phyloP scores from a whole-genome alignment of 2,113 vertebrate species.

The Coregonus clupeaformis region DNA sequence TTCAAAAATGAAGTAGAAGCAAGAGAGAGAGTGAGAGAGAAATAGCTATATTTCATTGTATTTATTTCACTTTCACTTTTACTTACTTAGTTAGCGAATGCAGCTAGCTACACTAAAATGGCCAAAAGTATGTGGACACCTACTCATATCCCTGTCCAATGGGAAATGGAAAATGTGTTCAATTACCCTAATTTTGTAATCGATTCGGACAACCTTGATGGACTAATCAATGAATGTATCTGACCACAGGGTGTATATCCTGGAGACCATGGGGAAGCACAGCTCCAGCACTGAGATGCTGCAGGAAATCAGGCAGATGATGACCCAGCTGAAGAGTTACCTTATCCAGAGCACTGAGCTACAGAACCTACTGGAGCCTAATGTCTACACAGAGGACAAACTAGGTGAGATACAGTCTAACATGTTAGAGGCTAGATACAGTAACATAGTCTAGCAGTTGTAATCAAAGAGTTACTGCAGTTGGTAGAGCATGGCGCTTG shows the following conservation, averaged over 20 bases:
- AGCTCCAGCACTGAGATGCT: slow-evolving; percentile 90
- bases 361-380: slow-evolving; percentile 79
- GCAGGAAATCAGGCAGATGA: slow-evolving; percentile 96
- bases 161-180: too few species aligned
- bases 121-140: too few species aligned
- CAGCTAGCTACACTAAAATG: too few species aligned
- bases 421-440: background rate
- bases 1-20: too few species aligned
- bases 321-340: slow-evolving; percentile 97
- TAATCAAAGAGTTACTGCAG: too few species aligned
- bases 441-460: background rate
- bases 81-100: too few species aligned
- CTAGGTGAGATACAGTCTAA: slow-evolving; percentile 65
- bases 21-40: too few species aligned
- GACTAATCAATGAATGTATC: slow-evolving; percentile 64
- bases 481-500: too few species aligned
- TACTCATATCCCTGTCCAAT: too few species aligned
- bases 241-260: slow-evolving; percentile 88
- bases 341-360: slow-evolving; percentile 92
- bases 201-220: background rate
- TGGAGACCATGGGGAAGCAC: slow-evolving; percentile 91
- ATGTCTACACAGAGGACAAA: slow-evolving; percentile 75
- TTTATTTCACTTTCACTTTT: too few species aligned
- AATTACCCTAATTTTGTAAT: background rate
- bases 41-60: too few species aligned